Evolutionary conservation across 1,140 invertebrate species (phyloP).

Genomic region (Atta texana): DNA sequence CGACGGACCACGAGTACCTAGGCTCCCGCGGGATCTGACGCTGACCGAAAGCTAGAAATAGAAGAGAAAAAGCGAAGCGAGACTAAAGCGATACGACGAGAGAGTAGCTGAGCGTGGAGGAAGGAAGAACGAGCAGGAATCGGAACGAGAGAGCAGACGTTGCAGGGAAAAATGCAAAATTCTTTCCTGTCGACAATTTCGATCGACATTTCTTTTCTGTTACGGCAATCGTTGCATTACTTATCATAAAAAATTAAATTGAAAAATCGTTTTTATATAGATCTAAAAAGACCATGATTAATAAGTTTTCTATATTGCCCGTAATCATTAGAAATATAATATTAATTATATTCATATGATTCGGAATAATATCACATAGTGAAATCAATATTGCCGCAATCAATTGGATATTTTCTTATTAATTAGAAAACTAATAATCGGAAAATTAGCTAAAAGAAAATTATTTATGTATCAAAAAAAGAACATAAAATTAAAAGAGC

Average conservation of each 20-base stretch:
- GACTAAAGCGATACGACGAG: slow-evolving; percentile 71
- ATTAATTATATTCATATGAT: background rate
- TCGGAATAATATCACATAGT: background rate
- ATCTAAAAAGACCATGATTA: background rate
- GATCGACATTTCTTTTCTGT: slow-evolving; percentile 32
- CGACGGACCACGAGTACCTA: slow-evolving; percentile 68
- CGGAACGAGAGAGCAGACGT: slow-evolving; percentile 46
- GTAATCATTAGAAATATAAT: background rate
- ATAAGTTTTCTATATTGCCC: background rate
- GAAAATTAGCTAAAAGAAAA: background rate
- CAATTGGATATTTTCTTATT: background rate
- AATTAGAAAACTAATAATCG: slow-evolving; percentile 3
- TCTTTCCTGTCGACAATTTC: slow-evolving; percentile 25
- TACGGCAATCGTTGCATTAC: background rate
- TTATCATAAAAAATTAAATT: slow-evolving; percentile 26
- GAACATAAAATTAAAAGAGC: slow-evolving; percentile 24
- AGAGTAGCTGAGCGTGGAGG: slow-evolving; percentile 37
- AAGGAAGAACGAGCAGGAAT: slow-evolving; percentile 41
- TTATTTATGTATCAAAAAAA: background rate
- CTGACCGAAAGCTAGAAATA: slow-evolving; percentile 72
- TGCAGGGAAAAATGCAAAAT: slow-evolving; percentile 58
- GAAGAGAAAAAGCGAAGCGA: slow-evolving; percentile 69
- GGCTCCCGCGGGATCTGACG: slow-evolving; percentile 76
- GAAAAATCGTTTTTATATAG: background rate
- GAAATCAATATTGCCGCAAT: slow-evolving; percentile 13